Evolutionary conservation across 2,797 vertebrate species (phyloP), one percentile per base, ranked within the genome.

Genomic region (Agapornis canus): DNA sequence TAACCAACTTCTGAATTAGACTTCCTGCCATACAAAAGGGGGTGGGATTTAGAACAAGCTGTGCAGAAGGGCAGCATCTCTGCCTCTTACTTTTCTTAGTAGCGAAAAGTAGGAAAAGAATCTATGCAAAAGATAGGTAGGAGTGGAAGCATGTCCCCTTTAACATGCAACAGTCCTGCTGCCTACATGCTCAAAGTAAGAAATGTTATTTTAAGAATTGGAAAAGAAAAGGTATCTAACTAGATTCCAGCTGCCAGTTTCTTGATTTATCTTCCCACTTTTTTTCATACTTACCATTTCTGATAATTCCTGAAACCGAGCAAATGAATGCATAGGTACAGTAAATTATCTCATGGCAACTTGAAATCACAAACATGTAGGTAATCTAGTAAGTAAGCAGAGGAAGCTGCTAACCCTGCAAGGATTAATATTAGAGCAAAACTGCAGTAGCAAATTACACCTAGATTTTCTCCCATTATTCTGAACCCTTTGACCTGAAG

Each of bases 401-500:
- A 59, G 18, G 32, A 48, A 78, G 51, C 52, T 78, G 52, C 37
- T 90, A 90, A 89, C 9, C 8, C 69, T 88, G 63, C 14, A 84
- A 71, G 42, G 29, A 22, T 86, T 88, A 13, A 35, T 72, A 72
- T 69, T 70, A 86, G 22, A 79, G 37, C 17, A 73, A 86, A 92
- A 69, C 27, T 8, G 14, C 40, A 48, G 69, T 7, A 82, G 61
- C 45, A 72, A 82, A 86, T 89, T 61, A 45, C 12, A 57, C 29
- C 47, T 73, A 63, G 43, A 79, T 88, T 96, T 92, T 76, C 61
- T 77, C 56, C 40, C 52, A 43, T 91, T 94, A 64, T 77, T 73
- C 51, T 56, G 80, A 92, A 79, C 40, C 17, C 23, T 84, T 94
- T 94, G 86, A 89, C 69, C 32, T 90, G 60, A 92, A 93, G 51